A percentile compares a stretch with the other conserved stretches of the same genome.
Conservation (phyloP, 2,113 vertebrate species). For the Festucalex cinctus region DNA sequence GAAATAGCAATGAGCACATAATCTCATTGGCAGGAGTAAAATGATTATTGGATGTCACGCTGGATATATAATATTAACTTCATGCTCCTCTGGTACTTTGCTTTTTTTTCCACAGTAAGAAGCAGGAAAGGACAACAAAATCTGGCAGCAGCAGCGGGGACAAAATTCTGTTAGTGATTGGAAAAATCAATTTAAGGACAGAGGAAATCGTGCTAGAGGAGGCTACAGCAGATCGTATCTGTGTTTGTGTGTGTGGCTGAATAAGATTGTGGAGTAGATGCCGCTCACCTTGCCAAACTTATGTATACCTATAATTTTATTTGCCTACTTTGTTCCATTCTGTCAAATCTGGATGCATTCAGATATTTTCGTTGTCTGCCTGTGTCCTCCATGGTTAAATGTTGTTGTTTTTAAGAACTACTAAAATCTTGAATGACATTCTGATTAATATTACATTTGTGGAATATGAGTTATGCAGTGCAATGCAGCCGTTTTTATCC, state of each 20-base stretch:
- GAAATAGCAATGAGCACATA: conserved; percentile 1
- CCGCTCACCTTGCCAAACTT: conserved; percentile 6
- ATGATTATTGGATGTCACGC: conserved; percentile 5
- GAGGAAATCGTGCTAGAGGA: not conserved
- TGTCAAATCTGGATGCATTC: not conserved
- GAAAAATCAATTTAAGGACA: conserved; percentile 19
- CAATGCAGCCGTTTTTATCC: too few species aligned
- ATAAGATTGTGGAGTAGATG: not conserved
- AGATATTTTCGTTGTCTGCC: not conserved
- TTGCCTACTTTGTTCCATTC: not conserved
- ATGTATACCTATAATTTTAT: not conserved
- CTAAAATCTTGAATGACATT: too few species aligned
- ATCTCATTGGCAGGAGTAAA: not conserved
- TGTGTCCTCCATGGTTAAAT: not conserved
- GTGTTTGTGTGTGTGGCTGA: not conserved
- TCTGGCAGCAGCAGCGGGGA: conserved; percentile 7
- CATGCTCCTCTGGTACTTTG: not conserved
- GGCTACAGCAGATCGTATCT: conserved; percentile 3
- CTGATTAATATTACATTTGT: too few species aligned
- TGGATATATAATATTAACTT: conserved; percentile 4
- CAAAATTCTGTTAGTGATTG: conserved; percentile 13
- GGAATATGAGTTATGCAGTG: too few species aligned
- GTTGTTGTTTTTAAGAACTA: too few species aligned
- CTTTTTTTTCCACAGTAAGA: not conserved
- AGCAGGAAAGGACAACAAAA: not conserved